Evolutionary conservation across 2,797 vertebrate genomes (phyloP).

Genomic region (Mycteria americana): DNA sequence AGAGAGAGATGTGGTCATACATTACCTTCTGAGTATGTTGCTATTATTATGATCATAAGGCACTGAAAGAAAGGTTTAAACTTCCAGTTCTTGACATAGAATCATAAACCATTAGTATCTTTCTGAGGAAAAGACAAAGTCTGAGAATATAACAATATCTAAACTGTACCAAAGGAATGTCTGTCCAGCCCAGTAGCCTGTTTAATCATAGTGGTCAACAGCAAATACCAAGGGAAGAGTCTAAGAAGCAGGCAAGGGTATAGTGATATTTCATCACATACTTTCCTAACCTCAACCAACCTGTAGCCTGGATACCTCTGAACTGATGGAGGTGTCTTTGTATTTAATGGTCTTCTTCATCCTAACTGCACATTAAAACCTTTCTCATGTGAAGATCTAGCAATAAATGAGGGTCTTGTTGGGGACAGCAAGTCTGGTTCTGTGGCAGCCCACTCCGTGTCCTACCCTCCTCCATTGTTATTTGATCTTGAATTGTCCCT

Average conservation of each 20-base stretch:
- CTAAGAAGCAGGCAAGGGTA: neutral
- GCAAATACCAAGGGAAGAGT: neutral
- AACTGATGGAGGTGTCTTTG: neutral
- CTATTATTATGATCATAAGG: neutral
- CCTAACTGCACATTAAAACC: neutral
- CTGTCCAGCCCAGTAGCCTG: neutral
- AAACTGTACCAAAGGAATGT: neutral
- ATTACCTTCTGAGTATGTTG: neutral
- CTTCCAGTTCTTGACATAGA: neutral
- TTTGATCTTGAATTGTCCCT: neutral
- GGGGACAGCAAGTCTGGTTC: neutral
- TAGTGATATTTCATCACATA: neutral
- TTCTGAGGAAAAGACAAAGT: neutral
- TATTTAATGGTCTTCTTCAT: neutral
- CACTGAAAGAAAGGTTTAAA: neutral
- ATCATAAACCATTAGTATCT: neutral
- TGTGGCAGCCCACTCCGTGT: neutral
- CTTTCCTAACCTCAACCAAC: neutral
- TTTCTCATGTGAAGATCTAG: neutral
- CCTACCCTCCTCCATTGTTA: neutral
- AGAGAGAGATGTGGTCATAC: neutral
- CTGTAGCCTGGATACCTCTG: neutral
- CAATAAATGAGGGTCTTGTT: neutral
- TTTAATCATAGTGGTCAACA: neutral
- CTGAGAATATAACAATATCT: neutral